These are phyloP conservation scores for Rhinogobio ventralis DNA, from an alignment of 2,797 vertebrate species.

Conservation along the genomic window DNA sequence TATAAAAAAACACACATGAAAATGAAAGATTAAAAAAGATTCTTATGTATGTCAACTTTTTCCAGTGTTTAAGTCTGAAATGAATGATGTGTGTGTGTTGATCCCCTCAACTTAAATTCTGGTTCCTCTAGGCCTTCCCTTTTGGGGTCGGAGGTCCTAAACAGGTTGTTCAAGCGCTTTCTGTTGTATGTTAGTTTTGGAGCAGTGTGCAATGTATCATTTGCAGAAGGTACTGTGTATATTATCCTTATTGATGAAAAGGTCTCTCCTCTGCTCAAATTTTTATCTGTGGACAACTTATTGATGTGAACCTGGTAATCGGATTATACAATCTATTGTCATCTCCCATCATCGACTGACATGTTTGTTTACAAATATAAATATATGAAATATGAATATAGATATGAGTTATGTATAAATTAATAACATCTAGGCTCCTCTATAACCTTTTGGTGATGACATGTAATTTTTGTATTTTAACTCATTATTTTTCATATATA, in stretches of 20 bases:
- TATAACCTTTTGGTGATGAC: constrained; percentile 66
- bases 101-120: constrained; percentile 47
- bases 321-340: constrained; percentile 78
- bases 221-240: constrained; percentile 88
- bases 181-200: constrained; percentile 64
- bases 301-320: constrained; percentile 81
- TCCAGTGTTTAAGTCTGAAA: constrained; percentile 80
- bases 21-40: constrained; percentile 69
- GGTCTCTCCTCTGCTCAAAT: constrained; percentile 82
- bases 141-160: constrained; percentile 67
- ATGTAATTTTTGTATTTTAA: constrained; percentile 57
- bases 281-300: constrained; percentile 83
- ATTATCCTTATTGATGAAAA: constrained; percentile 81
- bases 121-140: constrained; percentile 68
- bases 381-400: constrained; percentile 72
- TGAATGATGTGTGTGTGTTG: constrained; percentile 84
- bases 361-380: constrained; percentile 59
- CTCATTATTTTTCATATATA: constrained; percentile 73
- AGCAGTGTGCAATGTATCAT: constrained; percentile 81
- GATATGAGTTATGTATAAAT: constrained; percentile 67
- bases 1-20: constrained; percentile 60
- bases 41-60: constrained; percentile 86
- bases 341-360: constrained; percentile 72
- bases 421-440: constrained; percentile 66
- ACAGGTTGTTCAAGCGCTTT: constrained; percentile 8